Evolutionary conservation across 2,113 vertebrate species (phyloP).

Genomic region (Lampris incognitus): DNA sequence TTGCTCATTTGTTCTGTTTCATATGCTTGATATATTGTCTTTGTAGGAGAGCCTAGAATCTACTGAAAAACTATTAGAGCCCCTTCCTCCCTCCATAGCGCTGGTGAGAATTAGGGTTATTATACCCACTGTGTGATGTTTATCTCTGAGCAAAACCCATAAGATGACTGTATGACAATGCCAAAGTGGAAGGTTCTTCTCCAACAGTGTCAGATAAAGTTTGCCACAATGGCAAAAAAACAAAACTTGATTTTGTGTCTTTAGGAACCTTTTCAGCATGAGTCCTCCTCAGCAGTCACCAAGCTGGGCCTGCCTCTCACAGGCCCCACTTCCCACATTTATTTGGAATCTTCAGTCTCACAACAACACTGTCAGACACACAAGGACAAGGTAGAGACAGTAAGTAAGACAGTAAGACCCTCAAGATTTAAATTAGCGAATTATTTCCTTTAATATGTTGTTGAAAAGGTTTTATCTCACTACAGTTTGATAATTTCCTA

Average conservation of each 20-base stretch:
- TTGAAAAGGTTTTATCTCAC: too few relatives aligned
- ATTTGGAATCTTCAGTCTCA: constrained; percentile 81
- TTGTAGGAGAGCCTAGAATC: constrained; percentile 84
- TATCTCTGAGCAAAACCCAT: background rate
- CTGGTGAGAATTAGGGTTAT: constrained; percentile 65
- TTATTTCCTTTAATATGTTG: too few relatives aligned
- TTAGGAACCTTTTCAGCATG: constrained; percentile 64
- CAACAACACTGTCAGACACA: constrained; percentile 76
- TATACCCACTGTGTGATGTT: constrained; percentile 9
- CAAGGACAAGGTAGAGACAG: constrained; percentile 49
- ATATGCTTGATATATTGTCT: background rate
- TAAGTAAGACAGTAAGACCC: background rate
- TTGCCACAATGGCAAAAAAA: background rate
- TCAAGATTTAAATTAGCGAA: too few relatives aligned
- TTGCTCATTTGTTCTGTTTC: background rate
- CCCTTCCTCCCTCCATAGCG: constrained; percentile 67
- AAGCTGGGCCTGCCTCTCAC: constrained; percentile 29
- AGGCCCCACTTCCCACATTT: constrained; percentile 60
- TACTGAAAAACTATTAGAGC: constrained; percentile 85
- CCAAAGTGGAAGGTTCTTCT: background rate
- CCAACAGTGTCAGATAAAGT: background rate
- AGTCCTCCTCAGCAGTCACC: constrained; percentile 19
- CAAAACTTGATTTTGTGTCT: constrained; percentile 29
- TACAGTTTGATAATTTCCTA: too few relatives aligned
- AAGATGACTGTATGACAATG: background rate